Base-by-base conservation (phyloP, 2,797 vertebrate species). In the Rallus crepitans region DNA sequence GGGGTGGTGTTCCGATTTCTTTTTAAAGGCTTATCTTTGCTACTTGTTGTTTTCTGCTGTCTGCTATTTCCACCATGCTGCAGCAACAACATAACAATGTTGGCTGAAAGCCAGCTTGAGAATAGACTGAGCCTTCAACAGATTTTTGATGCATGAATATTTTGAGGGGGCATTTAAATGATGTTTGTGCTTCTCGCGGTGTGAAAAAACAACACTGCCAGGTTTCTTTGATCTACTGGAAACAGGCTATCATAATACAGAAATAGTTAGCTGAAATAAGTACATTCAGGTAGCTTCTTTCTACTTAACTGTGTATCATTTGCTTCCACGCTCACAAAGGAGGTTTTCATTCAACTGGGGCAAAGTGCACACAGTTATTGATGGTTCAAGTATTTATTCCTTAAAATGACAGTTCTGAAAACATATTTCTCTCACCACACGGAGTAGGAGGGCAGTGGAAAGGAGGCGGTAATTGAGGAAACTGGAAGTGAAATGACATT, bases 131-230 rank as follows among this genome's bases (percentile, higher is more conserved):
- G 92, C 81, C 65, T 97, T 94, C 93, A 66, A 78, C 7, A 37
- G 82, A 73, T 94, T 94, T 96, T 95, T 91, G 95, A 96, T 93
- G 82, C 82, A 85, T 86, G 60, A 93, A 92, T 96, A 96, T 97
- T 94, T 97, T 92, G 95, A 97, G 80, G 81, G 88, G 90, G 79
- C 90, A 97, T 97, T 97, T 97, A 98, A 98, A 97, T 97, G 25
- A 97, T 97, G 94, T 97, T 98, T 97, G 86, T 95, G 90, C 87
- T 95, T 93, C 94, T 89, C 94, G 91, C 82, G 95, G 86, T 93
- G 83, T 92, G 92, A 92, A 95, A 95, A 97, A 96, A 78, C 47
- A 91, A 75, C 61, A 47, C 33, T 83, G 75, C 39, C 82, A 93
- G 90, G 69, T 87, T 96, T 87, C 93, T 98, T 98, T 98, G 93